Base-by-base conservation (phyloP, 2,888 invertebrate genomes). In the Patella depressa region DNA sequence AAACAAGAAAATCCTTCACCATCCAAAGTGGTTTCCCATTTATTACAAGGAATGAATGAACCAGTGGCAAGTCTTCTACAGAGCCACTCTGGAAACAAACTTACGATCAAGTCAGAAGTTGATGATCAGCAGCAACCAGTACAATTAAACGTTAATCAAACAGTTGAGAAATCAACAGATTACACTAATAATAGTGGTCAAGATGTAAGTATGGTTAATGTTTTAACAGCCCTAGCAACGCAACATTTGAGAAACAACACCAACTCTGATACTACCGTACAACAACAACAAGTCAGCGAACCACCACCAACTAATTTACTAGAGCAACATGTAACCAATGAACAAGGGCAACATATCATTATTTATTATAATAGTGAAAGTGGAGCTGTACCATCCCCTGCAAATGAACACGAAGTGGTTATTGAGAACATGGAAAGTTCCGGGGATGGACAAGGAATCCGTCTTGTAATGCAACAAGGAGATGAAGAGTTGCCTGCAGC, bases 141-240 rank as follows among this genome's bases (percentile, higher is more conserved):
- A 81, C 57, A 85, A 84, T 80, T 80, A 84, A 65, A 75, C 53
- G 73, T 54, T 69, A 70, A 76, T n/a, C 79, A 79, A 54, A 69
- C 53, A 14, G 69, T 57, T 24, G n/a, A 72, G 53, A 71, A 71
- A 73, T 73, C 29, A 70, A 53, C 54, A 70, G 71, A 70, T 15
- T 19, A 65, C 45, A 57, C 75, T 72, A 70, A 72, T 34, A 71
- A 54, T 57, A 72, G 79, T 15, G 80, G 75, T 19, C 80, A 81
- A 9, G 84, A 85, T 53, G 78, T 85, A 14, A 85, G 83, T 65
- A 86, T 88, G 85, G 87, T 87, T n/a, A 88, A 85, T 81, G 84
- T 89, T 53, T 75, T 88, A 65, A 87, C 88, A 57, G 85, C 88
- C 11, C 72, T 89, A 12, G 88, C 88, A 11, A 83, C 85, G 1